These are phyloP conservation scores for Drosophila fuyamai DNA, from an alignment of 1,140 invertebrate species.

Conservation along the genomic window DNA sequence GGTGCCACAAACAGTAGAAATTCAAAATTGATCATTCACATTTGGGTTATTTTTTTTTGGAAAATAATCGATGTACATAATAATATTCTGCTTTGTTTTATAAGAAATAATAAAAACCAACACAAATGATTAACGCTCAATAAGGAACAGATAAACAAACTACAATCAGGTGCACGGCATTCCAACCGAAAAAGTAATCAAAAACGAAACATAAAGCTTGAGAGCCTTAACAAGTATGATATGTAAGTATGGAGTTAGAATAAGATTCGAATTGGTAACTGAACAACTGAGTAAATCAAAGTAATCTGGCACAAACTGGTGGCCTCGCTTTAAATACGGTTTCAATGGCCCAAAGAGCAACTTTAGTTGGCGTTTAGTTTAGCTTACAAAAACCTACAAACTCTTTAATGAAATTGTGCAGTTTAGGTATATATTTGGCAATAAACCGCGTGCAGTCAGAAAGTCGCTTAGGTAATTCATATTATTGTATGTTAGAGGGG, in stretches of 20 bases:
- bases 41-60: slow-evolving; percentile 44
- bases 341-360: slow-evolving; percentile 83
- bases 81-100: slow-evolving; percentile 71
- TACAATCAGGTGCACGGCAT: slow-evolving; percentile 71
- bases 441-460: slow-evolving; percentile 79
- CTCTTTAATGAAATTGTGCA: slow-evolving; percentile 77
- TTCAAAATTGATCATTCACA: slow-evolving; percentile 64
- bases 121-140: slow-evolving; percentile 39
- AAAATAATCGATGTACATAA: slow-evolving; percentile 61
- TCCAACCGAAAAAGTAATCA: slow-evolving; percentile 55
- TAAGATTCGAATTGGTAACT: slow-evolving; percentile 33
- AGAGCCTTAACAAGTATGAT: slow-evolving; percentile 25
- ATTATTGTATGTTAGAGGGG: slow-evolving; percentile 55
- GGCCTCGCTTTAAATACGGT: slow-evolving; percentile 59
- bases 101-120: slow-evolving; percentile 42
- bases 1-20: slow-evolving; percentile 86
- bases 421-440: slow-evolving; percentile 61
- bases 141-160: slow-evolving; percentile 43
- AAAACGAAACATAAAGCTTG: slow-evolving; percentile 18
- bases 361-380: slow-evolving; percentile 69
- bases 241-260: slow-evolving; percentile 13
- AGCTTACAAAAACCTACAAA: slow-evolving; percentile 70
- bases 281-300: slow-evolving; percentile 34
- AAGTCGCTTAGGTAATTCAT: slow-evolving; percentile 61
- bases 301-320: slow-evolving; percentile 35